A percentile compares a stretch with the other conserved stretches of the same genome.
These are phyloP conservation scores for Alexandromys fortis DNA, from an alignment of 2,113 vertebrate species.

Conservation along the genomic window DNA sequence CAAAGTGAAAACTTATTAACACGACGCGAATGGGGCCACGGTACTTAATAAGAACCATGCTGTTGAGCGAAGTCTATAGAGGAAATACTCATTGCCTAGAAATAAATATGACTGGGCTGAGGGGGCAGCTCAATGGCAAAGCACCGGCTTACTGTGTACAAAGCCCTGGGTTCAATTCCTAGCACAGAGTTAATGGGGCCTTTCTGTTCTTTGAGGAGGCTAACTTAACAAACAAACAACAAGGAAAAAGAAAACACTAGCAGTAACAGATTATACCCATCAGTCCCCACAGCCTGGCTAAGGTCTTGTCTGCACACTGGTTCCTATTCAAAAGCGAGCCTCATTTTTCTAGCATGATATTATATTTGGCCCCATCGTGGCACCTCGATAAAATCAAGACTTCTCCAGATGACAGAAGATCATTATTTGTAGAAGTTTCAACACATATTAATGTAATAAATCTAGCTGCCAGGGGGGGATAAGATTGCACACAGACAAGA, in stretches of 20 bases:
- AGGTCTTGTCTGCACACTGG: constrained; percentile 69
- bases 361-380: constrained; percentile 73
- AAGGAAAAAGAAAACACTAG: neutral
- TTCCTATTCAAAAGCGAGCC: constrained; percentile 74
- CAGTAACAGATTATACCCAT: constrained; percentile 66
- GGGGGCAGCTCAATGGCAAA: neutral
- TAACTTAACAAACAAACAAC: constrained; percentile 10
- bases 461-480: constrained; percentile 80
- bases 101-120: neutral
- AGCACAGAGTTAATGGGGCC: neutral
- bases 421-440: constrained; percentile 83
- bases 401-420: constrained; percentile 78
- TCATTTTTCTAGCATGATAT: constrained; percentile 80
- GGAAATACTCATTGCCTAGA: neutral
- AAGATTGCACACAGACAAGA: constrained; percentile 80
- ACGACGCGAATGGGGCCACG: neutral
- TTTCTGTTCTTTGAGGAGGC: constrained; percentile 49
- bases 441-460: constrained; percentile 84
- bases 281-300: constrained; percentile 66
- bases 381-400: constrained; percentile 81
- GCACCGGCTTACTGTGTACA: neutral
- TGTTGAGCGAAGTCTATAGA: neutral
- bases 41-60: neutral
- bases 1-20: constrained; percentile 1
- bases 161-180: neutral